Evolutionary conservation across 2,888 invertebrate genomes (phyloP).

Genomic region (Dolichopus griseipennis): DNA sequence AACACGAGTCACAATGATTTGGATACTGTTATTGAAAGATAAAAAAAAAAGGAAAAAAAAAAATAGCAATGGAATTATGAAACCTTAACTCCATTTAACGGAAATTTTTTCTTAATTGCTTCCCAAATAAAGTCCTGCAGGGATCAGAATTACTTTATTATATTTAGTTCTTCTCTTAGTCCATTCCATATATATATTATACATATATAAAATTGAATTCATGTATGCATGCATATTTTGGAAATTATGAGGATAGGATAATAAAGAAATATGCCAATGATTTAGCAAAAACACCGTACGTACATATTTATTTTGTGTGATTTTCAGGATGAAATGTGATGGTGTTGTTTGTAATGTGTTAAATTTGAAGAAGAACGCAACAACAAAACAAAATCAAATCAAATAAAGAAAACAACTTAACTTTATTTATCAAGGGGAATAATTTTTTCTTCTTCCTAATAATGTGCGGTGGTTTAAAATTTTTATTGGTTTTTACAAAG

Average conservation of each 20-base stretch:
- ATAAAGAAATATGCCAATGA: constrained; percentile 18
- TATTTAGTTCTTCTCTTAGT: background rate
- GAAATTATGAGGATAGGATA: constrained; percentile 8
- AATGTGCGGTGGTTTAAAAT: too few species aligned
- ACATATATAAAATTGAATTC: too few species aligned
- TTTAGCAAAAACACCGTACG: background rate
- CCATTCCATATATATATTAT: too few species aligned
- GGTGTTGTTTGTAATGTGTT: background rate
- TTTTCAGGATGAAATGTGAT: background rate
- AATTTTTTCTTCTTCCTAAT: too few species aligned
- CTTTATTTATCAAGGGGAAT: too few species aligned
- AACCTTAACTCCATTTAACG: constrained; percentile 38
- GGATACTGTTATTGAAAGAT: background rate
- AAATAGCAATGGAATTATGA: background rate
- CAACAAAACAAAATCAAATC: too few species aligned
- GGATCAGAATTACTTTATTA: constrained; percentile 22
- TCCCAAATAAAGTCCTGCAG: constrained; percentile 37
- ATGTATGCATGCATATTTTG: too few species aligned
- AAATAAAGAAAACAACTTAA: too few species aligned
- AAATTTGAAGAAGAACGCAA: too few species aligned
- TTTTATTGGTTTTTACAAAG: too few species aligned
- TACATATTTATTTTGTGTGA: background rate
- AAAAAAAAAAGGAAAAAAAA: background rate
- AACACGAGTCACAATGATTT: background rate
- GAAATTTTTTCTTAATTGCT: constrained; percentile 44